Evolutionary conservation across 2,888 invertebrate species (phyloP).

Genomic region (Neoaliturus tenellus): DNA sequence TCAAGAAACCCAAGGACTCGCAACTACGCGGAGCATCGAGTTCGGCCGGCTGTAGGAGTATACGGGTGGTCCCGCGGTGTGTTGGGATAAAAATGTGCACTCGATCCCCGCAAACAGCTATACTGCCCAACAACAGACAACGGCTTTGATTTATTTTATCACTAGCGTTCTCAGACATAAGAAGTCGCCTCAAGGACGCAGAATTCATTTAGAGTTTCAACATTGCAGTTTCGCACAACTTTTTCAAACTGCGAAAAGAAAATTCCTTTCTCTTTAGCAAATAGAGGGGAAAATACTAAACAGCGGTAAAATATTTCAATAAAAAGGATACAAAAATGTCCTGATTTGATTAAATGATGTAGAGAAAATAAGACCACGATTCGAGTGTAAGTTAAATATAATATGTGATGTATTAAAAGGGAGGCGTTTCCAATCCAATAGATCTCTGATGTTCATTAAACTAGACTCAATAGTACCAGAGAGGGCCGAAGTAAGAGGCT

Average conservation of each 20-base stretch:
- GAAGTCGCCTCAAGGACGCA: background rate
- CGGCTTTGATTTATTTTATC: background rate
- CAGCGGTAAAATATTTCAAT: no score
- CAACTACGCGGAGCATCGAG: background rate
- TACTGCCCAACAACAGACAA: background rate
- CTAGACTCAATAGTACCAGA: constrained; percentile 6
- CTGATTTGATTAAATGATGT: no score
- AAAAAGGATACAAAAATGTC: no score
- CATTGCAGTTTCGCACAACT: no score
- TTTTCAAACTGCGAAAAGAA: no score
- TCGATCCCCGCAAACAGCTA: background rate
- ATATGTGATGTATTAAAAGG: no score
- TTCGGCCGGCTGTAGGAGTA: background rate
- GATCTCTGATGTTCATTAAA: background rate
- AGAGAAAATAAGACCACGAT: no score
- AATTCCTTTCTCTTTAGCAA: no score
- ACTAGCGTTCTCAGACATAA: background rate
- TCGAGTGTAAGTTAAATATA: no score
- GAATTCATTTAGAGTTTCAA: background rate
- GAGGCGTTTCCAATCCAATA: background rate
- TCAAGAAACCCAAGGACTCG: background rate
- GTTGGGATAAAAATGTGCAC: background rate
- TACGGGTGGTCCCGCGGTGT: constrained; percentile 1
- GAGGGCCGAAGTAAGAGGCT: background rate
- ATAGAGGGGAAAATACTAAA: no score